Evolutionary conservation across 2,888 invertebrate genomes (phyloP), one percentile per base, ranked within the genome.

Genomic region (Folsomia manolachei): DNA sequence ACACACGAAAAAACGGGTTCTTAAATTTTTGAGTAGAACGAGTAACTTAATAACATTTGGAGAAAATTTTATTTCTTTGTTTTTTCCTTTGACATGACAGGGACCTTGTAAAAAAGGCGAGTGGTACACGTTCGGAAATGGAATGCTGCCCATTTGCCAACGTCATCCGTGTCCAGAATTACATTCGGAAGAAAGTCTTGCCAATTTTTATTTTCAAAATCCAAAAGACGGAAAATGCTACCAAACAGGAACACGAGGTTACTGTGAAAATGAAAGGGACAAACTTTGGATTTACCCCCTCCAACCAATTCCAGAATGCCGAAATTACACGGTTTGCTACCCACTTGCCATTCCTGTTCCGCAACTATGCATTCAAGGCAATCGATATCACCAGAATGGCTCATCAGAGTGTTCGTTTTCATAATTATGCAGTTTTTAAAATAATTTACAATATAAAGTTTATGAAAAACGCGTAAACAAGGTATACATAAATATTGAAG

Each of bases 291-390:
- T 75, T 9, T 70, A 73, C 25, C 74, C 78, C 9, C 74, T 71
- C 25, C 76, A 78, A 61, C 80, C 80, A 1, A 75, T 79, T 66
- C 80, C 80, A 18, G 70, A 70, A 51, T 80, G 80, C 24, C 61
- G 78, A 24, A 72, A 70, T 11, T 71, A 62, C 27, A 63, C 76
- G 11, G 1, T 76, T 1, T 80, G 80, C 69, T 73, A 74, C 27
- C 77, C 79, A 0, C 65, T 77, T 1, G 70, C 75, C 14, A 39
- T 70, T 11, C 80, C 80, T 1, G 71, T 74, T 24, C 72, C 71
- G 23, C 77, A 78, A 26, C 73, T 73, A 27, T 80, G 80, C 67
- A 69, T 78, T 71, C 72, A 71, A 11, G 80, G 80, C 11, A 76
- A 78, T 51, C 75, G 73, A 62, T 64, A 66, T 19, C 65, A 61